Percentiles rank a stretch among this genome's conserved stretches.
phyloP scores from a whole-genome alignment of 2,113 vertebrate species.

The Pongo abelii region DNA sequence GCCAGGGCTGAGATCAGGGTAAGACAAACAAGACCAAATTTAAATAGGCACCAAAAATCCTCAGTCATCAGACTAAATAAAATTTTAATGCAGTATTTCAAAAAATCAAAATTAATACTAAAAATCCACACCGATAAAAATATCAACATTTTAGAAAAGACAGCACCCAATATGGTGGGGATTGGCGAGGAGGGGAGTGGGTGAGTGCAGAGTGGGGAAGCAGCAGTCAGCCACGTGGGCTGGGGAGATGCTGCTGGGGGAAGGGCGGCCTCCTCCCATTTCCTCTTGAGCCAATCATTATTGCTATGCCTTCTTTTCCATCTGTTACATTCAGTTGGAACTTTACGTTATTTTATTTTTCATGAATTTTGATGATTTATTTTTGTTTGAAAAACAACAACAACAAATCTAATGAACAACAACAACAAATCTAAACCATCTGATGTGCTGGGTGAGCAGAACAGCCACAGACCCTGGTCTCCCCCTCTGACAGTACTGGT shows the following conservation, averaged over 20 bases:
- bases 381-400: constrained; percentile 79
- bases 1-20: no score
- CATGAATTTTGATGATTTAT: constrained; percentile 80
- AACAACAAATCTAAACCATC: constrained; percentile 75
- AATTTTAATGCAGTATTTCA: not conserved
- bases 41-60: not conserved
- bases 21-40: fast-evolving
- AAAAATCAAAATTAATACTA: not conserved
- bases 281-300: constrained; percentile 73
- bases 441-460: constrained; percentile 33
- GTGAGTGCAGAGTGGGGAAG: fast-evolving
- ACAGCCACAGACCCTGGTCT: constrained; percentile 64
- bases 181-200: fast-evolving
- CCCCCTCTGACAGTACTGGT: constrained; percentile 71
- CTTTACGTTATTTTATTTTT: constrained; percentile 73
- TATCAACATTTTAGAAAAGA: not conserved
- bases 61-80: not conserved
- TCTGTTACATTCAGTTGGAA: constrained; percentile 65
- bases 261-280: constrained; percentile 55
- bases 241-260: no score
- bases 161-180: fast-evolving
- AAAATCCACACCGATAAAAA: not conserved
- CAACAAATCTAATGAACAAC: no score
- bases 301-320: constrained; percentile 44
- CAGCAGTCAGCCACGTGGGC: not conserved